A percentile compares a stretch with the other conserved stretches of the same genome.
Conservation (phyloP, 2,888 invertebrate species). For the Mechanitis mazaeus region DNA sequence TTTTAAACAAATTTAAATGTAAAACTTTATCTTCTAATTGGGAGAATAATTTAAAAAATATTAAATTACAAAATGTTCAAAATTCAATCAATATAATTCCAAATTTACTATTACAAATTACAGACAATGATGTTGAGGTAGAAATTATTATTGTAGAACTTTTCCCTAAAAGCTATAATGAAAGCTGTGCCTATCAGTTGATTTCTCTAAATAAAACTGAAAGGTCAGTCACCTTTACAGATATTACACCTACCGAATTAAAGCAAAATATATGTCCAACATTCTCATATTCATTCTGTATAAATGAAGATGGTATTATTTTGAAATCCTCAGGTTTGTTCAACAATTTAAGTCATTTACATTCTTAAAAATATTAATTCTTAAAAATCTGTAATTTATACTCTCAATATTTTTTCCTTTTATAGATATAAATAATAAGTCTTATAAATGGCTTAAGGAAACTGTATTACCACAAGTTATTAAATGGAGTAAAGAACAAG, state of each 20-base stretch:
- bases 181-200: conserved; percentile 53
- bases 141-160: conserved; percentile 53
- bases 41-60: conserved; percentile 14
- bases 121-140: conserved; percentile 25
- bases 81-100: conserved; percentile 23
- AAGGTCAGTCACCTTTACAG: conserved; percentile 60
- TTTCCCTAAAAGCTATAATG: conserved; percentile 54
- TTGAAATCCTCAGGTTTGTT: conserved; percentile 60
- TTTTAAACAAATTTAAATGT: conserved; percentile 36
- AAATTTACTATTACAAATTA: conserved; percentile 24
- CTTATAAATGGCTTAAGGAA: conserved; percentile 73
- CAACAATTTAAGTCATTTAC: conserved; percentile 8
- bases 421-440: conserved; percentile 46
- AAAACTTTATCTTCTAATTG: conserved; percentile 12
- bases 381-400: conserved; percentile 1
- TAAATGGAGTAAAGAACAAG: conserved; percentile 77
- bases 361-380: no score
- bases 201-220: conserved; percentile 56
- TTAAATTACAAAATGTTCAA: conserved; percentile 16
- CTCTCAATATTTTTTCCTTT: conserved; percentile 23
- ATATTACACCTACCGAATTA: conserved; percentile 54
- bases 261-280: conserved; percentile 61
- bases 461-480: conserved; percentile 77
- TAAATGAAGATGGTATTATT: conserved; percentile 51
- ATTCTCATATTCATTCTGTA: conserved; percentile 67